Evolutionary conservation across 2,888 invertebrate genomes (phyloP), one percentile per base, ranked within the genome.

Genomic region (Hypomecis atomaria): DNA sequence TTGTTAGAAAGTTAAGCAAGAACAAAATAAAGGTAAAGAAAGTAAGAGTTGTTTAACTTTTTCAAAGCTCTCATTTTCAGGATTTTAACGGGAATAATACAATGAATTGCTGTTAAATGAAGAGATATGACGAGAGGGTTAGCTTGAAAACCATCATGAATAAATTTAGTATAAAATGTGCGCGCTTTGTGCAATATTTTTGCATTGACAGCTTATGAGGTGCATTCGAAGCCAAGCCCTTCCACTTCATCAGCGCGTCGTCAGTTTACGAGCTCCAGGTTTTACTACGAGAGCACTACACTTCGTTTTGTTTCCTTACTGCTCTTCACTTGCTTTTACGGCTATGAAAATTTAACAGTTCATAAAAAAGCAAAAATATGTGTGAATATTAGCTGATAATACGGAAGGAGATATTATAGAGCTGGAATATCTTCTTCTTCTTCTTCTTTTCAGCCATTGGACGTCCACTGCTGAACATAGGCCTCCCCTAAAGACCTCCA

Each of bases 201-300:
- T 73, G 78, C 76, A 79, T 78, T 81, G 83, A 78, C 77, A 80
- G 76, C 42, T 59, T 45, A 54, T 53, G 65, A 49, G 53, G 42
- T 69, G 71, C 67, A 79, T 23, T 75, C 71, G 72, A 71, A 76
- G 78, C 70, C 74, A 70, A 74, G 73, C 74, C 69, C 81, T 81
- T 85, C 85, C 83, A 84, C 81, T 83, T 79, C 81, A 79, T 76
- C 81, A 78, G 73, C 71, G 79, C 78, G 73, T 72, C 79, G 78
- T 76, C 80, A 82, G 80, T 88, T 88, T 89, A 89, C 82, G 88
- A 88, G 82, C 84, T 78, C 82, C 78, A 78, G 78, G 79, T 79
- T 84, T 88, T 84, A 85, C 83, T 78, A 77, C 79, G 75, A 87
- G 84, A 81, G 82, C 81, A 81, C 87, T 86, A 83, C 76, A 81